Percentiles rank a stretch among this genome's conserved stretches.
These are phyloP conservation scores for Nyctalus aviator DNA, from an alignment of 2,797 vertebrate genomes.

Conservation along the genomic window DNA sequence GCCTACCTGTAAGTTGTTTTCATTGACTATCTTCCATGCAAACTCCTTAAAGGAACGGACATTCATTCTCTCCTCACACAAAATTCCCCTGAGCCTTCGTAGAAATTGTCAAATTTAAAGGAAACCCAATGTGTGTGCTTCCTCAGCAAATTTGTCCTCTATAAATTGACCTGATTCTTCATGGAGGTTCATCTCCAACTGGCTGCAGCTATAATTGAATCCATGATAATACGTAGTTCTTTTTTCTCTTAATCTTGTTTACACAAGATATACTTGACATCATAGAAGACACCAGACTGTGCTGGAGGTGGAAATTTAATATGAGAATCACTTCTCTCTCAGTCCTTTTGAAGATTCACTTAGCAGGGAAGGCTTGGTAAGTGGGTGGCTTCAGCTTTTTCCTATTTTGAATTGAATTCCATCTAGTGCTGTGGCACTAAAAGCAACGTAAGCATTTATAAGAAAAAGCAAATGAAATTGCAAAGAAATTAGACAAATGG, in stretches of 20 bases:
- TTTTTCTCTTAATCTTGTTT: slow-evolving; percentile 45
- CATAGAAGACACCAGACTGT: neutral
- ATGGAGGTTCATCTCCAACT: neutral
- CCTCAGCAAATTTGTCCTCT: slow-evolving; percentile 8
- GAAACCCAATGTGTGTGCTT: neutral
- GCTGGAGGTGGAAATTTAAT: slow-evolving; percentile 6
- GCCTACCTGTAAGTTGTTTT: neutral
- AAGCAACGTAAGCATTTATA: neutral
- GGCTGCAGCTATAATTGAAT: slow-evolving; percentile 13
- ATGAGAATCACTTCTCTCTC: neutral
- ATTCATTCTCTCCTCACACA: neutral
- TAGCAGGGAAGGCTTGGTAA: neutral
- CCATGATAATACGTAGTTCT: neutral
- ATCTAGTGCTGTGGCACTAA: neutral
- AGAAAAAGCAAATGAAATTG: slow-evolving; percentile 8
- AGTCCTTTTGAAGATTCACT: neutral
- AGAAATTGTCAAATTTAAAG: neutral
- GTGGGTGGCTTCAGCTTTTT: neutral
- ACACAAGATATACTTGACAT: neutral
- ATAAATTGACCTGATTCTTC: slow-evolving; percentile 9
- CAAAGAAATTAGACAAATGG: neutral
- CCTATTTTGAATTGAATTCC: slow-evolving; percentile 41
- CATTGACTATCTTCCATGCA: neutral
- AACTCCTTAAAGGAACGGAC: neutral
- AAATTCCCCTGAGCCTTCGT: neutral